Evolutionary conservation across 2,797 vertebrate species (phyloP).

Genomic region (Sciaenops ocellatus): DNA sequence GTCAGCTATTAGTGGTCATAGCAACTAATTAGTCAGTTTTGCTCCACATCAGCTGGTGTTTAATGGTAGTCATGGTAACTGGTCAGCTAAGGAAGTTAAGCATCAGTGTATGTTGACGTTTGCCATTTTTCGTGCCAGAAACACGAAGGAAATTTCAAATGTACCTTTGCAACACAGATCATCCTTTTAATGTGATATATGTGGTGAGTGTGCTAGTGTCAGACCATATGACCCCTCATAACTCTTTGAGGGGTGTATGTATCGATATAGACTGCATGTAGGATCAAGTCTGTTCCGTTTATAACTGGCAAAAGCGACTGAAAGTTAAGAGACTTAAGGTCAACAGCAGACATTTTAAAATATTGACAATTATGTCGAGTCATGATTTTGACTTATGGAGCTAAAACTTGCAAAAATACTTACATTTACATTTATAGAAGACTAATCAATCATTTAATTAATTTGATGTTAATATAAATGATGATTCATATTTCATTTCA

Average conservation of each 20-base stretch:
- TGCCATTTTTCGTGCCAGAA: too few relatives aligned
- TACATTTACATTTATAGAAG: not conserved
- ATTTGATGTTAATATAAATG: constrained; percentile 21
- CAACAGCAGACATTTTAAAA: not conserved
- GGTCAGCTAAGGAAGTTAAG: not conserved
- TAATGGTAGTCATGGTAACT: not conserved
- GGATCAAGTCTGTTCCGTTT: not conserved
- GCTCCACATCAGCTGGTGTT: not conserved
- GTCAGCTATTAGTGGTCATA: not conserved
- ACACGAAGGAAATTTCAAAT: too few relatives aligned
- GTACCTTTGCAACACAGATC: too few relatives aligned
- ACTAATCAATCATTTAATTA: not conserved
- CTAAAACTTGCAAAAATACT: not conserved
- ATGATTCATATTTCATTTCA: too few relatives aligned
- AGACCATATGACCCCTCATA: too few relatives aligned
- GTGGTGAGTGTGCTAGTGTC: not conserved
- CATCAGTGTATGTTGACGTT: too few relatives aligned
- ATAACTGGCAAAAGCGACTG: too few relatives aligned
- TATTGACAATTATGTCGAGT: not conserved
- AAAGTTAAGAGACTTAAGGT: not conserved
- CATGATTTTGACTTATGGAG: not conserved
- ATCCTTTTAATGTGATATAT: too few relatives aligned
- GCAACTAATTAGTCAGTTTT: not conserved
- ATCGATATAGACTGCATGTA: too few relatives aligned
- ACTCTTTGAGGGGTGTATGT: too few relatives aligned